phyloP scores from a whole-genome alignment of 1,140 invertebrate genomes.

The Acromyrmex echinatior region DNA sequence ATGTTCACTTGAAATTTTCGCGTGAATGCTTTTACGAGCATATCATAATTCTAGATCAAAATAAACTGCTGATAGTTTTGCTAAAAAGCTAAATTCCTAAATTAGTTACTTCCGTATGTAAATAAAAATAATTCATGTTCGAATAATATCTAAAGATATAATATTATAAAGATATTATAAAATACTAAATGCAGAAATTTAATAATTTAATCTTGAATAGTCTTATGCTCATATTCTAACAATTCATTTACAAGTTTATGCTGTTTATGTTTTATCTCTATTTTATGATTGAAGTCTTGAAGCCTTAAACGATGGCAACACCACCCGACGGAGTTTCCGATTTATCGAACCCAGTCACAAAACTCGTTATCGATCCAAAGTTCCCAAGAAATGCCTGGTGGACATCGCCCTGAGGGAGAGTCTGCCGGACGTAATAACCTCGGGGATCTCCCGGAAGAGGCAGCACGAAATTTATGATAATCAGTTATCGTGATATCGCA shows the following conservation, averaged over 20 bases:
- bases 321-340: slow-evolving; percentile 35
- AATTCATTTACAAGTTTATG: slow-evolving; percentile 1
- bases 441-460: slow-evolving; percentile 67
- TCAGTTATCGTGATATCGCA: slow-evolving; percentile 57
- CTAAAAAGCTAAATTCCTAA: neutral
- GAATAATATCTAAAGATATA: neutral
- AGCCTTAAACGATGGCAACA: slow-evolving; percentile 35
- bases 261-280: neutral
- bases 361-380: slow-evolving; percentile 71
- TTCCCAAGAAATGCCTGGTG: slow-evolving; percentile 63
- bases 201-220: neutral
- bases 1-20: neutral
- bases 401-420: slow-evolving; percentile 17
- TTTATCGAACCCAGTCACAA: slow-evolving; percentile 61
- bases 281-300: neutral
- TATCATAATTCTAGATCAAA: too few species aligned
- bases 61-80: neutral
- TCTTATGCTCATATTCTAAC: neutral
- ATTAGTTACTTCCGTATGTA: neutral
- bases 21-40: neutral
- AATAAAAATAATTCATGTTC: neutral
- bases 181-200: neutral
- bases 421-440: slow-evolving; percentile 69
- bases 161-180: neutral
- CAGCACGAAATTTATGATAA: slow-evolving; percentile 70